Evolutionary conservation across 2,797 vertebrate genomes (phyloP).

Genomic region (Staurois parvus): DNA sequence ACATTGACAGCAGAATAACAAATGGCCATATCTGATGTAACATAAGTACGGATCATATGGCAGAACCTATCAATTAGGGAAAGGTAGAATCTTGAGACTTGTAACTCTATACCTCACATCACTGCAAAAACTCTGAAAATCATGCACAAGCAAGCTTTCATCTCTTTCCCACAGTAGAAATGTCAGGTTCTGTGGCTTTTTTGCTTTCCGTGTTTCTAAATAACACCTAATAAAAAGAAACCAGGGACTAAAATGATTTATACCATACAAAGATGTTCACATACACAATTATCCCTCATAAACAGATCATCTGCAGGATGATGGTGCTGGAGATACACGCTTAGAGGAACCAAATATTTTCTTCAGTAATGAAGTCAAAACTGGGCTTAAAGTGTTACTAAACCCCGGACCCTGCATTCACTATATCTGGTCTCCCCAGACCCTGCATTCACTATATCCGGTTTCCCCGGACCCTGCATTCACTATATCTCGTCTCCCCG

Average conservation of each 20-base stretch:
- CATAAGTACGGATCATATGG: slow-evolving; percentile 19
- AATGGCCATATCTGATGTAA: slow-evolving; percentile 16
- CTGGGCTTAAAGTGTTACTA: background rate
- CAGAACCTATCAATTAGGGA: background rate
- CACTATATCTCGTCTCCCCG: no score
- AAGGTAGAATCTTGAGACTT: background rate
- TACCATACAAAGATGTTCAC: background rate
- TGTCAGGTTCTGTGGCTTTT: slow-evolving; percentile 6
- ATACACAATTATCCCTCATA: background rate
- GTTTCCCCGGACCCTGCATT: no score
- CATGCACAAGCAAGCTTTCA: background rate
- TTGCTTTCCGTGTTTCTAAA: background rate
- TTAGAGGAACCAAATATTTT: background rate
- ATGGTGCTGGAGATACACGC: background rate
- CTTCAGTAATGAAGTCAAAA: background rate
- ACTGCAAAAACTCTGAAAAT: slow-evolving; percentile 10
- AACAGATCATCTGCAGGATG: background rate
- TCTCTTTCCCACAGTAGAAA: background rate
- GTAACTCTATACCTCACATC: background rate
- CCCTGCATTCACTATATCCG: no score
- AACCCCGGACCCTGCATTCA: no score
- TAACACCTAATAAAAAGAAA: slow-evolving; percentile 47
- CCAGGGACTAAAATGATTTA: background rate
- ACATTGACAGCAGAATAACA: slow-evolving; percentile 27
- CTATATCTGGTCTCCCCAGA: no score